A percentile compares a stretch with the other conserved stretches of the same genome.
phyloP scores from a whole-genome alignment of 2,113 vertebrate genomes.

The Rousettus leschenaultii region DNA sequence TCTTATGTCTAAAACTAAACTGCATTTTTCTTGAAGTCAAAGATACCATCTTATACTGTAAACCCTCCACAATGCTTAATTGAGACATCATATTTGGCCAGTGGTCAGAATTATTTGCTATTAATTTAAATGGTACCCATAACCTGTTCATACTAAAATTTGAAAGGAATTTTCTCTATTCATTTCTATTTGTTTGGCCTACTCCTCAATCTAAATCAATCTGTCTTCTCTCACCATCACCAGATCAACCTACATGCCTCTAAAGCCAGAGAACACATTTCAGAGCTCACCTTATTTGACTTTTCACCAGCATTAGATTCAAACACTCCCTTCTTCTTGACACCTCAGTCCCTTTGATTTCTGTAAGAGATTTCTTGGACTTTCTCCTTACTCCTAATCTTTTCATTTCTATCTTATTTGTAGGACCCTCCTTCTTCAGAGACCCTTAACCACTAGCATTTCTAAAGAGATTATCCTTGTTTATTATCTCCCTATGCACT shows the following conservation, averaged over 20 bases:
- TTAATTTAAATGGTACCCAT: not conserved
- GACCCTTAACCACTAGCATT: not conserved
- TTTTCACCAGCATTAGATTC: not conserved
- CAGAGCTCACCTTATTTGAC: not conserved
- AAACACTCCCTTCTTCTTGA: not conserved
- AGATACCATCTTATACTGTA: not conserved
- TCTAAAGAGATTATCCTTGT: not conserved
- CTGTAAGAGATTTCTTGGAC: not conserved
- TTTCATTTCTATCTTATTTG: not conserved
- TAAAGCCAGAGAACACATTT: not conserved
- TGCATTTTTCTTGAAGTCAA: not conserved
- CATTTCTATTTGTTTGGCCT: not conserved
- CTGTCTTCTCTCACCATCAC: not conserved
- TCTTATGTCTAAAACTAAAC: not conserved
- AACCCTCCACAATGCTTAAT: not conserved
- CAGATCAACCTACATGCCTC: not conserved
- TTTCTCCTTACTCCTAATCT: not conserved
- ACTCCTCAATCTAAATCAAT: not conserved
- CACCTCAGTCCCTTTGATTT: not conserved
- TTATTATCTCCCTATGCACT: not conserved
- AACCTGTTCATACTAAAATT: not conserved
- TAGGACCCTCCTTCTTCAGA: not conserved
- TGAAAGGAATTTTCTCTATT: not conserved
- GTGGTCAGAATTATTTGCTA: not conserved
- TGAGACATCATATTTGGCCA: not conserved